Base-by-base conservation (phyloP, 37 sponge, comb jelly and placozoan genomes). In the Aplysina aerophoba region DNA sequence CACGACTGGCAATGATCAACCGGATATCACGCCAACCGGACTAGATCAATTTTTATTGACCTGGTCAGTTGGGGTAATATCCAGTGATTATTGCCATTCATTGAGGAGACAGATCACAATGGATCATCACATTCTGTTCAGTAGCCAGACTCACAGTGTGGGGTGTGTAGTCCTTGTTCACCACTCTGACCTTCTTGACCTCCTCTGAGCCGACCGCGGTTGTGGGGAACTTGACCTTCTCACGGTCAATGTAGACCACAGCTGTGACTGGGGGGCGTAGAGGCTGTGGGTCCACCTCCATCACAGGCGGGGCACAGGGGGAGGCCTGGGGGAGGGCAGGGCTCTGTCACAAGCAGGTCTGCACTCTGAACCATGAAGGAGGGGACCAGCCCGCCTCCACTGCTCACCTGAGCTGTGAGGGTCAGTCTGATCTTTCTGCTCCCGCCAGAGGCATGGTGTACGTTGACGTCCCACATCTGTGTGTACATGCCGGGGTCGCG, bases 391-490 rank as follows among this genome's bases (percentile, higher is more conserved):
- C 63, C 11, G 2, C 63, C 11, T 25, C n/a, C 71, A 69, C 17
- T 35, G 38, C 64, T 62, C 4, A 62, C 64, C 28, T 27, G 24
- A 28, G 27, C 64, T 28, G 79, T 41, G 24, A 82, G 63, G 25
- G 65, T 59, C 0, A 82, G 41, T 38, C 25, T 38, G 16, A 78
- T 40, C 50, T 78, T 40, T 22, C 55, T 20, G 27, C 24, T 40
- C 13, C 4, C 3, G 50, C 39, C 2, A 14, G 24, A 44, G 50
- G 50, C 50, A 11, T 4, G 21, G 40, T 38, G 39, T 38, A 90
- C 83, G 77, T 63, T 37, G 3, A 91, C 64, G 36, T 84, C 81
- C 91, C 91, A 91, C 56, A 80, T 73, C 85, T 91, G 91, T 20
- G 84, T 75, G 84, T 79, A 91, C 5, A 57, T 73, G 13, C 91